phyloP scores from a whole-genome alignment of 2,888 invertebrate genomes.

The Rotaria socialis region DNA sequence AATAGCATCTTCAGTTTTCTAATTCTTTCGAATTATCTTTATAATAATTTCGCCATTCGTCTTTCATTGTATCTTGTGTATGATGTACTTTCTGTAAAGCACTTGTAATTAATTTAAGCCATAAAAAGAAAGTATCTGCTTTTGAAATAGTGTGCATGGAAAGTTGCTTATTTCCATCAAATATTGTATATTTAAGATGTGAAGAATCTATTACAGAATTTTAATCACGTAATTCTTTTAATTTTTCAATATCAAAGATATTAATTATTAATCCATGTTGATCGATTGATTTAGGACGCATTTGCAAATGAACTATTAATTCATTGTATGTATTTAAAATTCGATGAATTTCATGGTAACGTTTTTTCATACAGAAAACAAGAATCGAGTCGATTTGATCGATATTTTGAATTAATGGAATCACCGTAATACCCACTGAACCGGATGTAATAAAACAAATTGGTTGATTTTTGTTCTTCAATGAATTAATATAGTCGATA shows the following conservation, averaged over 20 bases:
- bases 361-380: neutral
- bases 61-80: neutral
- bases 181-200: too few species aligned
- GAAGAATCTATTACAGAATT: too few species aligned
- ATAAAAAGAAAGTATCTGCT: neutral
- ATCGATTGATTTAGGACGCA: neutral
- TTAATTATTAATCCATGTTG: neutral
- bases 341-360: neutral
- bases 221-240: too few species aligned
- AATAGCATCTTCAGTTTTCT: neutral
- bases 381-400: neutral
- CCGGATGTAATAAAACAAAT: neutral
- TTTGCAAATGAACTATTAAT: neutral
- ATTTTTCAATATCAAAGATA: neutral
- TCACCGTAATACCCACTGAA: neutral
- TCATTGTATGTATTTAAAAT: neutral
- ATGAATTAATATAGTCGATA: neutral
- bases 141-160: neutral
- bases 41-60: neutral
- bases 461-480: neutral
- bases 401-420: neutral
- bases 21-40: neutral
- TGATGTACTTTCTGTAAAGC: neutral
- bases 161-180: neutral
- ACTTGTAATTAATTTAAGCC: neutral